phyloP scores from a whole-genome alignment of 2,888 invertebrate genomes.

The Lymantria monacha region DNA sequence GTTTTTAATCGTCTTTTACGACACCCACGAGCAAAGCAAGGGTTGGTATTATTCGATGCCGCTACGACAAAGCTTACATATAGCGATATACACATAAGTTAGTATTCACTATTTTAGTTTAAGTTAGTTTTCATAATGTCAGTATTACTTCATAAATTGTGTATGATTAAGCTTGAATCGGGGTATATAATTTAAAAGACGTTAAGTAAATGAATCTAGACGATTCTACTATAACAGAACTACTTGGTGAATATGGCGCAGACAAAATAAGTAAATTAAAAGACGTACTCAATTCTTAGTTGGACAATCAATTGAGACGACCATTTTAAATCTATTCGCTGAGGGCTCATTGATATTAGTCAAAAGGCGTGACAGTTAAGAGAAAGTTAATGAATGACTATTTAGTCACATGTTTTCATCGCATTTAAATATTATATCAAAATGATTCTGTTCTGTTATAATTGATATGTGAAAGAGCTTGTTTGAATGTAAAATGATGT shows the following conservation, averaged over 20 bases:
- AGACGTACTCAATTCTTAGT: slow-evolving; percentile 22
- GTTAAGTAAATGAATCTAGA: slow-evolving; percentile 10
- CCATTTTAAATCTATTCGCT: slow-evolving; percentile 38
- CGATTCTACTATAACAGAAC: not conserved
- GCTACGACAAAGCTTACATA: no score
- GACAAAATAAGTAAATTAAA: slow-evolving; percentile 26
- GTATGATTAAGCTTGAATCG: slow-evolving; percentile 1
- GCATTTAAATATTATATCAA: slow-evolving; percentile 43
- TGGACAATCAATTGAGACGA: slow-evolving; percentile 34
- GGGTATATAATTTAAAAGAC: slow-evolving; percentile 7
- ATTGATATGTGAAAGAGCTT: not conserved
- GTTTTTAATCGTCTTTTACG: no score
- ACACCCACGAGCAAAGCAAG: no score
- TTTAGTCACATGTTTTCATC: slow-evolving; percentile 37
- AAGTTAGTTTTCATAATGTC: slow-evolving; percentile 6
- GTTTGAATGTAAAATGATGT: not conserved
- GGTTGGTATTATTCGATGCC: no score
- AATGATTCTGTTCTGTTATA: slow-evolving; percentile 29
- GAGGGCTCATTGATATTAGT: slow-evolving; percentile 42
- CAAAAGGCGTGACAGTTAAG: slow-evolving; percentile 45
- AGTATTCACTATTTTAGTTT: slow-evolving; percentile 1
- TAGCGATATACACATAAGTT: slow-evolving; percentile 17
- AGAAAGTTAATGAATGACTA: slow-evolving; percentile 55
- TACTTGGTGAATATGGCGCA: slow-evolving; percentile 14
- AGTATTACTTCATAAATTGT: slow-evolving; percentile 6